Base-by-base conservation (phyloP, 2,113 vertebrate genomes). In the Motacilla alba region DNA sequence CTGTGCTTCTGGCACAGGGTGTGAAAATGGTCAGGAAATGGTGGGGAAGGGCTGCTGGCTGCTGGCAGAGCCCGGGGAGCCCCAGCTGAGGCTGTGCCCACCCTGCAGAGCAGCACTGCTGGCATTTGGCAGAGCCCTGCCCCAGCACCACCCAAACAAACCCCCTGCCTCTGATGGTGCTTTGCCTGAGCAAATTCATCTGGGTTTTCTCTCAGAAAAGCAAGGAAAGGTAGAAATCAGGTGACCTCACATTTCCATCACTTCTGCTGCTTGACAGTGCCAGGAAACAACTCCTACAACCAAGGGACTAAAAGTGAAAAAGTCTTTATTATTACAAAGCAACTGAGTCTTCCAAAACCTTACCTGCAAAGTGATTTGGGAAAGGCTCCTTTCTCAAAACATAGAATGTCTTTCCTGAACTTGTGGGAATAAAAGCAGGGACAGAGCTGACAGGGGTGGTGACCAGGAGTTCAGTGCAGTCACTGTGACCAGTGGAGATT, bases 51-150 rank as follows among this genome's bases (percentile, higher is more conserved):
- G 16, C 15, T 26, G 27, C 21, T 19, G 33, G 28, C 28, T 53
- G 28, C 66, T 30, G 43, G 2, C n/a, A 67, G 10, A n/a, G 9
- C 39, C 44, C 0, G 0, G 16, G 14, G 50, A 64, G 31, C 44
- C 28, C 14, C 39, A 3, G 47, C 5, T 1, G 41, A 18, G 59
- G 23, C 46, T 18, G 20, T 68, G 46, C 37, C 83, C 63, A 8
- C 18, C 73, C 62, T 44, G 31, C 63, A 31, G 7, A 15, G 35
- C 47, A 10, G 59, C 52, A 17, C 31, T 27, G 35, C 22, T 23
- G 49, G 46, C 27, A 17, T 39, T 74, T 15, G 23, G 8, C 64
- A 56, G 2, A 11, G 1, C 13, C 83, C 52, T 58, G 56, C 27
- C 47, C 30, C 59, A 56, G 39, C 66, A 35, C 15, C 7, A 4